Percentiles rank a stretch among this genome's conserved stretches.
phyloP scores from a whole-genome alignment of 2,888 invertebrate species.

The Vanessa cardui region DNA sequence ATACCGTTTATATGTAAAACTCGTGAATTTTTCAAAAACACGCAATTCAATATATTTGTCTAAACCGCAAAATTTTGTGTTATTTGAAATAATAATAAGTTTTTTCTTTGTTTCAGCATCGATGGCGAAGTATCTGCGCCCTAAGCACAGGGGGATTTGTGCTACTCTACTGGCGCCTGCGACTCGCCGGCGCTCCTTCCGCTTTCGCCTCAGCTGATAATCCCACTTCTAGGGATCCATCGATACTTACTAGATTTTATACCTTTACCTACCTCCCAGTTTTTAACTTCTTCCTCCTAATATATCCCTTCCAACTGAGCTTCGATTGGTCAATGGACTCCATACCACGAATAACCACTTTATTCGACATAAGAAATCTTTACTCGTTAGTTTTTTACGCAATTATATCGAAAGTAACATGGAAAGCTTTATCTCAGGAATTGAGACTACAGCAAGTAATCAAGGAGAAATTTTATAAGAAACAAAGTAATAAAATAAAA shows the following conservation, averaged over 20 bases:
- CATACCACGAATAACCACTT: constrained; percentile 90
- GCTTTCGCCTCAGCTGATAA: constrained; percentile 97
- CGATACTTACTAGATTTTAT: constrained; percentile 89
- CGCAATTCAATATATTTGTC: too few species aligned
- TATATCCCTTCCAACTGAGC: constrained; percentile 94
- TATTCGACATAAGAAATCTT: constrained; percentile 91
- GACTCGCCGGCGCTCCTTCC: constrained; percentile 88
- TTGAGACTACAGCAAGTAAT: constrained; percentile 67
- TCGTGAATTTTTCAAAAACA: too few species aligned
- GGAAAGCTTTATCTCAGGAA: constrained; percentile 67
- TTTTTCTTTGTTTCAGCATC: constrained; percentile 84
- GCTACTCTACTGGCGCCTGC: constrained; percentile 89
- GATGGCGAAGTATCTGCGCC: constrained; percentile 87
- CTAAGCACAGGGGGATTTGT: constrained; percentile 86
- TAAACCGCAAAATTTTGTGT: too few species aligned
- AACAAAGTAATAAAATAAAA: constrained; percentile 70
- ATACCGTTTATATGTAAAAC: too few species aligned
- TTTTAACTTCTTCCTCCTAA: constrained; percentile 93
- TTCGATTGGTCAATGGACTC: constrained; percentile 99
- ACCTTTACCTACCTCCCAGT: constrained; percentile 97
- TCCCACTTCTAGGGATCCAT: constrained; percentile 94
- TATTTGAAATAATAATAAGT: constrained; percentile 4
- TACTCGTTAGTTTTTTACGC: constrained; percentile 89
- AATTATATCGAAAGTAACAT: constrained; percentile 70
- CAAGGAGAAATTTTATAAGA: constrained; percentile 70